These are phyloP conservation scores for Andrena camellia DNA, from an alignment of 2,888 invertebrate species.

Conservation along the genomic window DNA sequence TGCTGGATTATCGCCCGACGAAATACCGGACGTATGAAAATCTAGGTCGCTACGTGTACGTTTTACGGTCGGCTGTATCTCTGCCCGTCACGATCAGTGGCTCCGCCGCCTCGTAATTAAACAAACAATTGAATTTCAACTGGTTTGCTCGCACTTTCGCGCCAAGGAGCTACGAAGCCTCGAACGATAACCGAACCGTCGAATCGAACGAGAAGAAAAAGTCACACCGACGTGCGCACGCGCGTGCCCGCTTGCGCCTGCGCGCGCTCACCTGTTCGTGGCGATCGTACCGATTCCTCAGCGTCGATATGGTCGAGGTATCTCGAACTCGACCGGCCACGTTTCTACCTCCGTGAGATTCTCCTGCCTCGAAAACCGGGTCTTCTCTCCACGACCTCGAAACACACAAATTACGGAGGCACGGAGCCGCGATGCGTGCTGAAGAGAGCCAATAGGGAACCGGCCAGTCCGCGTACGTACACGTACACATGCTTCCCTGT, in stretches of 20 bases:
- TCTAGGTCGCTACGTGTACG: slow-evolving; percentile 29
- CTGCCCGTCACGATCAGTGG: slow-evolving; percentile 16
- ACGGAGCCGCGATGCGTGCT: slow-evolving; percentile 61
- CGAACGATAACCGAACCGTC: slow-evolving; percentile 15
- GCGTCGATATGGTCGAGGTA: slow-evolving; percentile 62
- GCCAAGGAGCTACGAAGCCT: slow-evolving; percentile 3
- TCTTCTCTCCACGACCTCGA: slow-evolving; percentile 79
- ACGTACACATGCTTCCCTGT: not conserved
- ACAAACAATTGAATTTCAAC: slow-evolving; percentile 17
- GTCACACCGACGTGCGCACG: too few relatives aligned
- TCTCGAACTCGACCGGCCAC: slow-evolving; percentile 68
- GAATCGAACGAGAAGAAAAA: not conserved
- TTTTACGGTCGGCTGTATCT: slow-evolving; percentile 16
- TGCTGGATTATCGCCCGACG: not conserved
- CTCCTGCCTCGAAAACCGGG: slow-evolving; percentile 72
- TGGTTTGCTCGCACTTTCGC: slow-evolving; percentile 39
- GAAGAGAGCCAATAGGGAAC: slow-evolving; percentile 56
- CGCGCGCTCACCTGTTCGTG: slow-evolving; percentile 10
- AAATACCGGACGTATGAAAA: slow-evolving; percentile 5
- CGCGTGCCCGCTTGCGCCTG: not conserved
- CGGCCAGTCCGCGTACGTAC: slow-evolving; percentile 22
- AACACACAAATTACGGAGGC: slow-evolving; percentile 79
- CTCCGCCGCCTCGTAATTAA: slow-evolving; percentile 7
- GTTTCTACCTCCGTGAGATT: slow-evolving; percentile 68
- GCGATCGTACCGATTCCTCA: slow-evolving; percentile 25